A percentile compares a stretch with the other conserved stretches of the same genome.
Conservation (phyloP, 2,797 vertebrate species). For the Sarcoramphus papa region DNA sequence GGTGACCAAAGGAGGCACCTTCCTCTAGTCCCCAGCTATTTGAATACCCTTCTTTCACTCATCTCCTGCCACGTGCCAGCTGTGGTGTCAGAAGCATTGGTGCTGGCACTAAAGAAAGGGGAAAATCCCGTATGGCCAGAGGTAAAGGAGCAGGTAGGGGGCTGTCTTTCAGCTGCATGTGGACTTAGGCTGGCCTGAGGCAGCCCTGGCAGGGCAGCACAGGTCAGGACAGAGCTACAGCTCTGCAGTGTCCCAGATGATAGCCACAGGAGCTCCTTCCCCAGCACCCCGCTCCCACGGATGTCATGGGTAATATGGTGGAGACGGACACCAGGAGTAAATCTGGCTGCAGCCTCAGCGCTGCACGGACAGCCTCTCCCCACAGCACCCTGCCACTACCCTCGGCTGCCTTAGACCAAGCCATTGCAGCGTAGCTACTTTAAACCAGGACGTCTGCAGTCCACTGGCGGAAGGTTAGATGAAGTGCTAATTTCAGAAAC, state of each 20-base stretch:
- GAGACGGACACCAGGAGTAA: background rate
- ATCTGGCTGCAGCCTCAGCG: background rate
- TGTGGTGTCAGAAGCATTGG: background rate
- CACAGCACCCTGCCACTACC: background rate
- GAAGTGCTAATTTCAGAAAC: background rate
- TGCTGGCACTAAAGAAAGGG: background rate
- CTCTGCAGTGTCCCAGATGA: background rate
- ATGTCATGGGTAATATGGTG: background rate
- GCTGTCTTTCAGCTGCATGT: background rate
- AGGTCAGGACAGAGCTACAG: background rate
- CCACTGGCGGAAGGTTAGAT: background rate
- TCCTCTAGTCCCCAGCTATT: no score
- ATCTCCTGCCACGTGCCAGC: background rate
- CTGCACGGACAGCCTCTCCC: background rate
- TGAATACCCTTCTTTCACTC: background rate
- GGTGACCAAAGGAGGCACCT: background rate
- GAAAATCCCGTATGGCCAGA: background rate
- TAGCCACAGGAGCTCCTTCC: background rate
- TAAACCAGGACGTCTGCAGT: background rate
- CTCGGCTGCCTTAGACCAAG: background rate
- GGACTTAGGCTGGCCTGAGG: background rate
- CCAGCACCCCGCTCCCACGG: accelerated
- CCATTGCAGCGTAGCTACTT: background rate
- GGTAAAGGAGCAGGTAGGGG: background rate
- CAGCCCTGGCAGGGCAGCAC: background rate